phyloP scores from a whole-genome alignment of 2,113 vertebrate genomes.

The Amblyornis subalaris region DNA sequence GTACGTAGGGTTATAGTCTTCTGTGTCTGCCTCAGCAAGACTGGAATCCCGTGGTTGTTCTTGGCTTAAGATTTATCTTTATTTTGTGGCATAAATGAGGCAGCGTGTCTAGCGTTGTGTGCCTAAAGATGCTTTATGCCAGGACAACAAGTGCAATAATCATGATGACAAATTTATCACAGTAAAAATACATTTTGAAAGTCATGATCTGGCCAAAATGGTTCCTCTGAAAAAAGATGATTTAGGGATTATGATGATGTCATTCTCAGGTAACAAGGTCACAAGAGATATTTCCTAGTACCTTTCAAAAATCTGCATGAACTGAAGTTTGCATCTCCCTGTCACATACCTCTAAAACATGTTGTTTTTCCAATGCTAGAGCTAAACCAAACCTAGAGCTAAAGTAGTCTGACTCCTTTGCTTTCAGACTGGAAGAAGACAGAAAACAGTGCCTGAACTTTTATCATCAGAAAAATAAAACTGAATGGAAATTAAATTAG shows the following conservation, averaged over 20 bases:
- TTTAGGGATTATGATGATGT: background rate
- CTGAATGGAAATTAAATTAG: background rate
- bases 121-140: background rate
- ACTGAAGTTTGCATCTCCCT: background rate
- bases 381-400: background rate
- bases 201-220: background rate
- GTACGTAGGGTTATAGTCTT: background rate
- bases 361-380: background rate
- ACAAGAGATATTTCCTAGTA: background rate
- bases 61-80: background rate
- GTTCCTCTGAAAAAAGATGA: background rate
- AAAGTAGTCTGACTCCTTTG: background rate
- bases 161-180: background rate
- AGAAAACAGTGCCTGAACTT: background rate
- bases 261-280: background rate
- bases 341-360: background rate
- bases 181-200: background rate
- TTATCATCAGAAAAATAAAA: background rate
- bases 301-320: background rate
- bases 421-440: background rate
- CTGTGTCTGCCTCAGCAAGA: background rate
- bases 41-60: background rate
- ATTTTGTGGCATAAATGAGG: background rate
- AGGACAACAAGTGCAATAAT: background rate
- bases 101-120: background rate